These are phyloP conservation scores for Littorina saxatilis DNA, from an alignment of 1,140 invertebrate genomes.

Conservation along the genomic window DNA sequence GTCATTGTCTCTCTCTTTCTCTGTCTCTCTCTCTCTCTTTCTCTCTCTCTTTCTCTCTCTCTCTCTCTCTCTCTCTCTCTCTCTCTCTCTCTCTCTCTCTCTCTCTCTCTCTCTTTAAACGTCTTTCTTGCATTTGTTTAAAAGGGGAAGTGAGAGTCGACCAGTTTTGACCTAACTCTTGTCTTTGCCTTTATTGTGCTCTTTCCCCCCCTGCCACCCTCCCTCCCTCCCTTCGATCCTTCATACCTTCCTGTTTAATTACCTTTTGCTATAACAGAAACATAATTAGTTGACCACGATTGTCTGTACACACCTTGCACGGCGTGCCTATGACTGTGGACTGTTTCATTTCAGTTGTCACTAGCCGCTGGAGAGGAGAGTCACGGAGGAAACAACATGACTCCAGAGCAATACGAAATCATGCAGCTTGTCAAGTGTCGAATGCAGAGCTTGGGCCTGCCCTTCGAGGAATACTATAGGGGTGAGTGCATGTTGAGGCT, in stretches of 20 bases:
- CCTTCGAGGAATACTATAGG: slow-evolving; percentile 86
- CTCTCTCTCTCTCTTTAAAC: slow-evolving; percentile 20
- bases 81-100: slow-evolving; percentile 9
- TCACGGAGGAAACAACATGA: slow-evolving; percentile 87
- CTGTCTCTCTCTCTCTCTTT: not conserved
- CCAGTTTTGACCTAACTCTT: too few relatives aligned
- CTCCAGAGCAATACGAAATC: slow-evolving; percentile 96
- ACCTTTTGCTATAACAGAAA: too few relatives aligned
- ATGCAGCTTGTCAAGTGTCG: slow-evolving; percentile 93
- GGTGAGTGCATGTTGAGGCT: slow-evolving; percentile 77
- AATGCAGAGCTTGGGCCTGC: slow-evolving; percentile 94
- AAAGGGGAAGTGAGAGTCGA: too few relatives aligned
- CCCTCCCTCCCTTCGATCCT: slow-evolving; percentile 8
- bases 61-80: slow-evolving; percentile 4
- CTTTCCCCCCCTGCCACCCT: not conserved
- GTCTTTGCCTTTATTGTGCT: slow-evolving; percentile 7
- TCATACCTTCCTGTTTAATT: not conserved
- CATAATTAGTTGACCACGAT: too few relatives aligned
- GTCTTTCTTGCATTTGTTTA: too few relatives aligned
- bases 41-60: not conserved
- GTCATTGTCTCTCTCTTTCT: not conserved
- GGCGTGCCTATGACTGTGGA: too few relatives aligned
- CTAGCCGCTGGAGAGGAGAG: slow-evolving; percentile 59
- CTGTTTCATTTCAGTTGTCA: slow-evolving; percentile 63
- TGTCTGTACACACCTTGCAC: too few relatives aligned